phyloP scores from a whole-genome alignment of 1,140 invertebrate genomes.

The Sinella curviseta region DNA sequence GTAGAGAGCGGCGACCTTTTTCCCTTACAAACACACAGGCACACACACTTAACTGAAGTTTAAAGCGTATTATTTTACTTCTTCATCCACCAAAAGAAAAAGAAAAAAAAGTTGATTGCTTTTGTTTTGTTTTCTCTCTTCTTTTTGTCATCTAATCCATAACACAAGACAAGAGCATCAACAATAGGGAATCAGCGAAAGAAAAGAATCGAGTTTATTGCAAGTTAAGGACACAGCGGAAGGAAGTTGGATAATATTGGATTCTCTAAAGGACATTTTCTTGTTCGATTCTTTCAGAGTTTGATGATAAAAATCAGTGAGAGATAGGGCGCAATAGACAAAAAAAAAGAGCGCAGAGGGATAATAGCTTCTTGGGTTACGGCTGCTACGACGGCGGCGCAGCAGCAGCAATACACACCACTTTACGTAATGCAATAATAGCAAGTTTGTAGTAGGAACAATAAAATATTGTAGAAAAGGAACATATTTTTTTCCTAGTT shows the following conservation, averaged over 20 bases:
- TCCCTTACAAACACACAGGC: no score
- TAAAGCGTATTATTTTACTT: neutral
- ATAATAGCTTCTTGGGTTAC: no score
- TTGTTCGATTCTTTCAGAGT: neutral
- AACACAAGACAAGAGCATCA: neutral
- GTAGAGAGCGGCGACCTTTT: conserved; percentile 7
- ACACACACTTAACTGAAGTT: neutral
- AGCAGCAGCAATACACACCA: no score
- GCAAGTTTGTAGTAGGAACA: no score
- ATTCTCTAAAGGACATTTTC: neutral
- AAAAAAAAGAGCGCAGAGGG: neutral
- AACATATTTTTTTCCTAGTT: no score
- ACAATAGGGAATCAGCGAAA: neutral
- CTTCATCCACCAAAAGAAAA: neutral
- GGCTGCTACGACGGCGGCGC: no score
- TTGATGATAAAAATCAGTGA: neutral
- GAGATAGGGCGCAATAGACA: no score
- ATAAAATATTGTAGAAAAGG: no score
- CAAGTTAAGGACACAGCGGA: neutral
- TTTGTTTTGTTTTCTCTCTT: neutral
- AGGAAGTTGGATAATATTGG: neutral
- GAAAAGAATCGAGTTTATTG: no score
- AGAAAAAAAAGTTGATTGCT: neutral
- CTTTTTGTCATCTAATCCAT: neutral
- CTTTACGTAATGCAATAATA: no score